Base-by-base conservation (phyloP, 2,113 vertebrate species). In the Tetrao urogallus region DNA sequence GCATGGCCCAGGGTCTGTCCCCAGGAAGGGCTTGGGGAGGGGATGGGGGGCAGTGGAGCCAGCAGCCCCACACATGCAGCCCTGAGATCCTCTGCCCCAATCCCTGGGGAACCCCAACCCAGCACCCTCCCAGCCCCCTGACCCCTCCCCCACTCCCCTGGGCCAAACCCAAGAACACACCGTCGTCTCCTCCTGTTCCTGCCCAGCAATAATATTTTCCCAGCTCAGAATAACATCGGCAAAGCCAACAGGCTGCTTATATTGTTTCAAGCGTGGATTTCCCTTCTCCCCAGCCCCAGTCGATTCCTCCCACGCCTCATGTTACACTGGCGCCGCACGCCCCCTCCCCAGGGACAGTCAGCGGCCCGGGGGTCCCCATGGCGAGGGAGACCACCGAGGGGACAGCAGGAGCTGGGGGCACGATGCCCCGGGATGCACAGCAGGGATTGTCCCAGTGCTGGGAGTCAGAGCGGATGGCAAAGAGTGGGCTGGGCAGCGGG, bases 201-300 rank as follows among this genome's bases (percentile, higher is more conserved):
- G 75, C 90, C 66, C 43, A 89, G 95, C 90, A 92, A 89, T 72
- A 96, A 93, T 84, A 94, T 96, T 97, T 96, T 95, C 88, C 92
- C 93, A 89, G 85, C 81, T 95, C 95, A 66, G 89, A 96, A 94
- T 80, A 96, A 95, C 93, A 91, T 18, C 69, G 86, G 83, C 86
- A 54, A 58, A 82, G 75, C 14, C 10, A 4, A 20, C 1, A 0
- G 58, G 76, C 89, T 86, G 75, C 67, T 84, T 93, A 71, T 28
- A 95, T 97, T 97, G 94, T 94, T 97, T 84, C 94, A 91, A 73
- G 38, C 19, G 3, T 94, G 75, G 80, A 65, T 92, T 91, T 50
- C 89, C 79, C 43, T 72, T 85, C 90, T 88, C 79, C 60, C 76
- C 86, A 86, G 88, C 52, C 64, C 47, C 2, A 8, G 32, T 0